A percentile compares a stretch with the other conserved stretches of the same genome.
phyloP scores from a whole-genome alignment of 2,797 vertebrate species.

The Galagoides demidoff region DNA sequence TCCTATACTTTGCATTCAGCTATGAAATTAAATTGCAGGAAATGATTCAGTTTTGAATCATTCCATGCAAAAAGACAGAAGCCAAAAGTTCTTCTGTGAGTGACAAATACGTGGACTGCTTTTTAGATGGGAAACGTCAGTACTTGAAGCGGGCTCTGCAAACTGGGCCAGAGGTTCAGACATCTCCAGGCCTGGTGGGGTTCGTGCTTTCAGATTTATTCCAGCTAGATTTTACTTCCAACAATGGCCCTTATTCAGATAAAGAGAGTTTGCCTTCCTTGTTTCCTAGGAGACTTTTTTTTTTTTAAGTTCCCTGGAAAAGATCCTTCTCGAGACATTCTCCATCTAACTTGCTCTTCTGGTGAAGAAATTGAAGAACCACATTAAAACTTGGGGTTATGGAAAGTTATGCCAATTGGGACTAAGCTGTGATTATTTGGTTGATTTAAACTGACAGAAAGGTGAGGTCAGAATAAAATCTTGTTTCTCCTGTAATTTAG shows the following conservation, averaged over 20 bases:
- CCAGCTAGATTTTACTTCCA: conserved; percentile 72
- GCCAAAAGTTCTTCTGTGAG: conserved; percentile 80
- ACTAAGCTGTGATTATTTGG: conserved; percentile 73
- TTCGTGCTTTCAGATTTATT: conserved; percentile 63
- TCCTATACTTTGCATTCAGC: conserved; percentile 82
- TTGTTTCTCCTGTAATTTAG: conserved; percentile 75
- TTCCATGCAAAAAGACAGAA: conserved; percentile 84
- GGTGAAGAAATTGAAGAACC: conserved; percentile 73
- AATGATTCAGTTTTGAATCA: conserved; percentile 86
- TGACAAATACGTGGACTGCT: conserved; percentile 78
- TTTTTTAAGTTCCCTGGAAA: conserved; percentile 69
- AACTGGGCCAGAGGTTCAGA: conserved; percentile 73
- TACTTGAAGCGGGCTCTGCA: conserved; percentile 71
- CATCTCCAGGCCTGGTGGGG: conserved; percentile 59
- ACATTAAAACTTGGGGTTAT: conserved; percentile 66
- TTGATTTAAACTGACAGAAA: conserved; percentile 83
- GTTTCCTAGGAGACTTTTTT: conserved; percentile 65
- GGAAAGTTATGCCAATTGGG: conserved; percentile 74
- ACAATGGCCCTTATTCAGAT: conserved; percentile 76
- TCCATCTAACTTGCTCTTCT: conserved; percentile 78
- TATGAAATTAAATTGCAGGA: conserved; percentile 87
- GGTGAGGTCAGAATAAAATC: conserved; percentile 77
- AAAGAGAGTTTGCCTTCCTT: conserved; percentile 78
- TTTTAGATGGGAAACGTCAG: conserved; percentile 80
- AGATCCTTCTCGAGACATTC: conserved; percentile 74